phyloP scores from a whole-genome alignment of 2,888 invertebrate species.

The Hirtodrosophila alboralis region DNA sequence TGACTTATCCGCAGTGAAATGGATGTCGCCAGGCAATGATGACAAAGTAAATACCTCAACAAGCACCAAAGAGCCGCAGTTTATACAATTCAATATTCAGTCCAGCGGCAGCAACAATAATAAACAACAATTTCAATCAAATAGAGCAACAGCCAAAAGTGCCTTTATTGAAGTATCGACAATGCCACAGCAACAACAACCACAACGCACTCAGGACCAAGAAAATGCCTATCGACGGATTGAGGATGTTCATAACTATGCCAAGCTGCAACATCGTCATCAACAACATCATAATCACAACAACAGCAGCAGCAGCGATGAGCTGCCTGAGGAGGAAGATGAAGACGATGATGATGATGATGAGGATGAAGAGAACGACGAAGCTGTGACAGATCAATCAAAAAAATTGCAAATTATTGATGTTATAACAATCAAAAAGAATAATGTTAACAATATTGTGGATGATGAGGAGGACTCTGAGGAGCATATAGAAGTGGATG shows the following conservation, averaged over 20 bases:
- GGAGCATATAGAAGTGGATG: conserved; percentile 69
- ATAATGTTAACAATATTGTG: conserved; percentile 9
- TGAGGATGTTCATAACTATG: conserved; percentile 84
- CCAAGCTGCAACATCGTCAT: conserved; percentile 78
- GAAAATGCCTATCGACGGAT: conserved; percentile 83
- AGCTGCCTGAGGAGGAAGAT: conserved; percentile 60
- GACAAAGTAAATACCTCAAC: conserved; percentile 51
- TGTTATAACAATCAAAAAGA: conserved; percentile 10
- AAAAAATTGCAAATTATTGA: conserved; percentile 2
- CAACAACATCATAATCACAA: conserved; percentile 34
- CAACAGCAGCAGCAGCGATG: conserved; percentile 66
- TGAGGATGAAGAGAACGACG: conserved; percentile 46
- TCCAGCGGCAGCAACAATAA: conserved; percentile 28
- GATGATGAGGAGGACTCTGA: conserved; percentile 52
- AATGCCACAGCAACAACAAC: conserved; percentile 36
- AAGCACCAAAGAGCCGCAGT: conserved; percentile 49
- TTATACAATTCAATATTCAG: conserved; percentile 38
- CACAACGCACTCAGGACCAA: conserved; percentile 81
- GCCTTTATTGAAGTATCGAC: conserved; percentile 62
- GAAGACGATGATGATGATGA: conserved; percentile 59
- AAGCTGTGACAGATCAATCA: no score
- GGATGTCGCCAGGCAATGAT: conserved; percentile 39
- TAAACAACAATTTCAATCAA: conserved; percentile 23
- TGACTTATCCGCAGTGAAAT: conserved; percentile 40
- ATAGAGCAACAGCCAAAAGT: conserved; percentile 58